These are phyloP conservation scores for Tetrapedia diversipes DNA, from an alignment of 2,888 invertebrate genomes.

Conservation along the genomic window DNA sequence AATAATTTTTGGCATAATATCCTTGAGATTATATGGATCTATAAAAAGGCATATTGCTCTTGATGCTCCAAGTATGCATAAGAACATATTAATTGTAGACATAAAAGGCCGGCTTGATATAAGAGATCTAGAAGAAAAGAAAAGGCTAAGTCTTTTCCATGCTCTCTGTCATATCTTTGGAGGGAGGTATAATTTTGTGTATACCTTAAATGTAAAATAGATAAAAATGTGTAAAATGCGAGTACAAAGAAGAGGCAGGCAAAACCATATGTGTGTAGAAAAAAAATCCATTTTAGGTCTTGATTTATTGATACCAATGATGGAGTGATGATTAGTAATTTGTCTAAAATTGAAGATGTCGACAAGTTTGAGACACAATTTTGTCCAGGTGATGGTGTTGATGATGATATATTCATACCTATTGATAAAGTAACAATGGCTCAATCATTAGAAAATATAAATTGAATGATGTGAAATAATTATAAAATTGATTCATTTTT, in stretches of 20 bases:
- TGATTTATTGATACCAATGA: conserved; percentile 80
- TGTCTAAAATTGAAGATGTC: conserved; percentile 69
- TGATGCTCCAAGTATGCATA: conserved; percentile 84
- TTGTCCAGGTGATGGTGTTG: conserved; percentile 65
- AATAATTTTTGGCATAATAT: conserved; percentile 84
- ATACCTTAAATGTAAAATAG: conserved; percentile 84
- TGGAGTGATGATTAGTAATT: conserved; percentile 76
- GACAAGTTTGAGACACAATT: conserved; percentile 74
- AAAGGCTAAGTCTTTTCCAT: conserved; percentile 22
- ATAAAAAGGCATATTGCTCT: conserved; percentile 84
- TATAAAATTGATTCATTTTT: not conserved
- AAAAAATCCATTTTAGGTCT: conserved; percentile 84
- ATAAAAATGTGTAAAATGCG: conserved; percentile 84
- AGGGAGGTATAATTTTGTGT: not conserved
- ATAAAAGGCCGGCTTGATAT: conserved; percentile 84
- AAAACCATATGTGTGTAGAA: conserved; percentile 85
- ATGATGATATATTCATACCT: conserved; percentile 74
- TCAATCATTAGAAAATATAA: not conserved
- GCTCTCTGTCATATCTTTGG: not conserved
- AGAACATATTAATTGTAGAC: conserved; percentile 85
- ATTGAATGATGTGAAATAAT: not conserved
- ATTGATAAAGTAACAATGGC: conserved; percentile 23
- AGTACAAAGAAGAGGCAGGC: conserved; percentile 85
- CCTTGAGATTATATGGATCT: conserved; percentile 85
- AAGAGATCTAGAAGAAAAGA: conserved; percentile 81